A percentile compares a stretch with the other conserved stretches of the same genome.
Conservation (phyloP, 2,888 invertebrate species). For the Epsilonema sp. region DNA sequence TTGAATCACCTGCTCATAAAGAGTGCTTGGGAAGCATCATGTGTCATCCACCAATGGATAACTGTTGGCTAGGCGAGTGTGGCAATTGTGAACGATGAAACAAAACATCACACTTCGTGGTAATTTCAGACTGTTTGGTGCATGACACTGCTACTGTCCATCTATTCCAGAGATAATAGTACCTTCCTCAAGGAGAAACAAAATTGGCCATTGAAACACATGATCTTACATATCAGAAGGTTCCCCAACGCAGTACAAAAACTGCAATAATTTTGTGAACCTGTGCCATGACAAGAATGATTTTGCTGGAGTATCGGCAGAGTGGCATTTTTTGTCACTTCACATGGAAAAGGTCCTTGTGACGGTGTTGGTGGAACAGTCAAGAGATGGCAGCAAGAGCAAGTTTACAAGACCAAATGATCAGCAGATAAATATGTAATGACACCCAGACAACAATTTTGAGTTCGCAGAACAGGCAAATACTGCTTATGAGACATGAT, state of each 20-base stretch:
- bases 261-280: conserved; percentile 14
- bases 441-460: too few relatives aligned
- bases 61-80: too few relatives aligned
- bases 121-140: conserved; percentile 11
- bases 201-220: conserved; percentile 4
- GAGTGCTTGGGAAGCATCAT: too few relatives aligned
- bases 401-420: conserved; percentile 7
- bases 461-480: too few relatives aligned
- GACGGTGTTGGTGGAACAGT: conserved; percentile 17
- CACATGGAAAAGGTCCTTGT: conserved; percentile 16
- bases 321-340: conserved; percentile 17
- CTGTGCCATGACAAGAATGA: conserved; percentile 14
- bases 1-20: too few relatives aligned
- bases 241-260: conserved; percentile 16
- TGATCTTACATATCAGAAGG: conserved; percentile 15
- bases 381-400: conserved; percentile 10
- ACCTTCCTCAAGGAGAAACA: background rate
- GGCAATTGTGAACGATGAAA: too few relatives aligned
- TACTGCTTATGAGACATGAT: too few relatives aligned
- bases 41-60: too few relatives aligned
- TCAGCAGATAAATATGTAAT: too few relatives aligned
- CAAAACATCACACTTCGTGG: conserved; percentile 1
- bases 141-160: conserved; percentile 13
- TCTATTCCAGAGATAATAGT: conserved; percentile 9
- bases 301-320: conserved; percentile 12